A percentile compares a stretch with the other conserved stretches of the same genome.
Conservation (phyloP, 2,797 vertebrate species). For the Kryptolebias ocellatus region DNA sequence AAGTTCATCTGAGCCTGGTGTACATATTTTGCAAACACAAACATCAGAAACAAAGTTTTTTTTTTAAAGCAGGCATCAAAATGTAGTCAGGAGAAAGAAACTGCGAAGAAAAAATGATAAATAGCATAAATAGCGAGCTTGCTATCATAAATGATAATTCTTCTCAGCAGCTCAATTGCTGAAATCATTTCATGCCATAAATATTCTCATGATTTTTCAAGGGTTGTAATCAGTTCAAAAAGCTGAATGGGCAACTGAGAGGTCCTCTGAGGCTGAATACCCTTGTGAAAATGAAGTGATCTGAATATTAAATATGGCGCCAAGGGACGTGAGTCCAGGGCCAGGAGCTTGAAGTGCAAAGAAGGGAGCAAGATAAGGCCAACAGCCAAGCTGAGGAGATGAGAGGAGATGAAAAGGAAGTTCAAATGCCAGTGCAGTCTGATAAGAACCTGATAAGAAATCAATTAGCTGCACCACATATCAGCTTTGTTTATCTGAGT, state of each 20-base stretch:
- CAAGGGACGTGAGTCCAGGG: constrained; percentile 30
- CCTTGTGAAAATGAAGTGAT: constrained; percentile 50
- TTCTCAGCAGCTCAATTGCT: constrained; percentile 47
- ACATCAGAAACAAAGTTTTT: no score
- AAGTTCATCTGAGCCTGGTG: background rate
- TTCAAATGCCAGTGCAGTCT: constrained; percentile 45
- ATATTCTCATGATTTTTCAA: constrained; percentile 54
- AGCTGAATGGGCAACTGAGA: constrained; percentile 48
- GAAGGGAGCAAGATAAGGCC: constrained; percentile 34
- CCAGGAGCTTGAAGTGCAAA: constrained; percentile 28
- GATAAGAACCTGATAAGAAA: constrained; percentile 66
- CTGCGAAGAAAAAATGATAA: background rate
- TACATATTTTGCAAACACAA: background rate
- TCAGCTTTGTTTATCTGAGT: constrained; percentile 46
- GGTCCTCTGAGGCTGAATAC: constrained; percentile 50
- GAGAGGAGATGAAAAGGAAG: constrained; percentile 37
- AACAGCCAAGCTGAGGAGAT: constrained; percentile 14
- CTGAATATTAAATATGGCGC: constrained; percentile 64
- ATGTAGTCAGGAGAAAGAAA: background rate
- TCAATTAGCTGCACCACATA: constrained; percentile 63
- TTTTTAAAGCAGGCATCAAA: constrained; percentile 1
- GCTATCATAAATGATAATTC: constrained; percentile 38
- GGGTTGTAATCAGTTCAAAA: constrained; percentile 56
- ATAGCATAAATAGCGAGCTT: background rate
- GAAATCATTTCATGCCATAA: constrained; percentile 56